Evolutionary conservation across 1,140 invertebrate species (phyloP).

Genomic region (Eumeta japonica): DNA sequence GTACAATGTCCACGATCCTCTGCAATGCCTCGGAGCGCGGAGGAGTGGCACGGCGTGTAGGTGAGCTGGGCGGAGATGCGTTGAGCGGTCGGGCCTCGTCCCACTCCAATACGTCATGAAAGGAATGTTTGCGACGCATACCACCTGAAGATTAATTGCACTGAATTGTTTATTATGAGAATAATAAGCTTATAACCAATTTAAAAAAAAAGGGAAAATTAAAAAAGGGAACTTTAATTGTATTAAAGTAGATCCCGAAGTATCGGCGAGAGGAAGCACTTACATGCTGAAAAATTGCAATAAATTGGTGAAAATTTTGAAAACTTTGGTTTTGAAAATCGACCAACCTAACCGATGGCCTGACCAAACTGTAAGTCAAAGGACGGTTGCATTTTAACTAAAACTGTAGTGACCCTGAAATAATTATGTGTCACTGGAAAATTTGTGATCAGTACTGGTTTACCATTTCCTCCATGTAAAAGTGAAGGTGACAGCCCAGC

Average conservation of each 20-base stretch:
- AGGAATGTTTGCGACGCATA: slow-evolving; percentile 68
- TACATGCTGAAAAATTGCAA: not conserved
- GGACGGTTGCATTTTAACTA: too few relatives aligned
- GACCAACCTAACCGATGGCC: too few relatives aligned
- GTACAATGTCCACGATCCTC: slow-evolving; percentile 76
- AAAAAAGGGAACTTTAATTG: not conserved
- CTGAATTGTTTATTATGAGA: not conserved
- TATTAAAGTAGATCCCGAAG: too few relatives aligned
- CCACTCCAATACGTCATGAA: slow-evolving; percentile 72
- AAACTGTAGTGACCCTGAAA: too few relatives aligned
- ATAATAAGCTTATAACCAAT: not conserved
- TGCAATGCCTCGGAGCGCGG: slow-evolving; percentile 69
- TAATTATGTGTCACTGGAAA: too few relatives aligned
- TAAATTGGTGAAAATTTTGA: too few relatives aligned
- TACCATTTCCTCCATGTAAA: too few relatives aligned
- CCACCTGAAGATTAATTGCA: slow-evolving; percentile 21
- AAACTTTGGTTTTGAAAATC: too few relatives aligned
- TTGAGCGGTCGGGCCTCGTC: slow-evolving; percentile 62
- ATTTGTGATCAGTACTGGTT: too few relatives aligned
- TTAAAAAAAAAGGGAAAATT: not conserved
- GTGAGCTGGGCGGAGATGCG: slow-evolving; percentile 53
- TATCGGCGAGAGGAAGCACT: too few relatives aligned
- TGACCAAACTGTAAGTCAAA: too few relatives aligned
- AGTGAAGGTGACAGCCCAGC: too few relatives aligned
- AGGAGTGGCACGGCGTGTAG: slow-evolving; percentile 39